These are phyloP conservation scores for Auanema freiburgensis DNA, from an alignment of 2,888 invertebrate genomes.

Conservation along the genomic window DNA sequence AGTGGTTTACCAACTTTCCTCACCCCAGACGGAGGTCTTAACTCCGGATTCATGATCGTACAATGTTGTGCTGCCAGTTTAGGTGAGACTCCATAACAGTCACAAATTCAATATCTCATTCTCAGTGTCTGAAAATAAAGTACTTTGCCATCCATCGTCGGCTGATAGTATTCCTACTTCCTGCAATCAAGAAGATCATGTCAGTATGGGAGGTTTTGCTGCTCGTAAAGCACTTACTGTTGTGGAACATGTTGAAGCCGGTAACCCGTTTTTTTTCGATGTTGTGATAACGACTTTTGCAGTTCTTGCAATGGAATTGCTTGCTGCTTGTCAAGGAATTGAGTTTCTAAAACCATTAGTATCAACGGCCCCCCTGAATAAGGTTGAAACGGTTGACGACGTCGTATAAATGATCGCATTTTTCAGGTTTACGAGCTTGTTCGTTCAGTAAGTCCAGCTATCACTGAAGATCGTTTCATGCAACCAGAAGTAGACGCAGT, in stretches of 20 bases:
- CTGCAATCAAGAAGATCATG: constrained; percentile 72
- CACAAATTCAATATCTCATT: not conserved
- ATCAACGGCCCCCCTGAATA: constrained; percentile 73
- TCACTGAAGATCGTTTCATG: constrained; percentile 74
- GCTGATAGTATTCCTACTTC: constrained; percentile 74
- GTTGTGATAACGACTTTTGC: constrained; percentile 31
- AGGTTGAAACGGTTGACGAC: constrained; percentile 64
- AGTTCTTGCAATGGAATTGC: constrained; percentile 74
- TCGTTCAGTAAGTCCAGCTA: constrained; percentile 69
- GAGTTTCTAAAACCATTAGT: constrained; percentile 74
- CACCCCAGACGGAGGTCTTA: constrained; percentile 74
- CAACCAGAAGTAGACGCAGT: constrained; percentile 73
- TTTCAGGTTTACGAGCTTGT: constrained; percentile 69
- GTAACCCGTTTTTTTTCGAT: constrained; percentile 46
- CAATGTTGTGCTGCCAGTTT: constrained; percentile 74
- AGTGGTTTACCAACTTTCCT: constrained; percentile 75
- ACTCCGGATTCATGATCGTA: constrained; percentile 76
- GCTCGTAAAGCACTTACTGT: constrained; percentile 73
- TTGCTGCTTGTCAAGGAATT: constrained; percentile 74
- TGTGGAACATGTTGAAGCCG: constrained; percentile 69
- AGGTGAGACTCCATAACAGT: constrained; percentile 65
- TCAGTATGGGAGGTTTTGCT: constrained; percentile 75
- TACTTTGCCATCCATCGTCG: constrained; percentile 74
- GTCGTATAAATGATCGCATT: not conserved
- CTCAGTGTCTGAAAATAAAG: constrained; percentile 75